These are phyloP conservation scores for Micronycteris hirsuta DNA, from an alignment of 2,113 vertebrate genomes.

Conservation along the genomic window DNA sequence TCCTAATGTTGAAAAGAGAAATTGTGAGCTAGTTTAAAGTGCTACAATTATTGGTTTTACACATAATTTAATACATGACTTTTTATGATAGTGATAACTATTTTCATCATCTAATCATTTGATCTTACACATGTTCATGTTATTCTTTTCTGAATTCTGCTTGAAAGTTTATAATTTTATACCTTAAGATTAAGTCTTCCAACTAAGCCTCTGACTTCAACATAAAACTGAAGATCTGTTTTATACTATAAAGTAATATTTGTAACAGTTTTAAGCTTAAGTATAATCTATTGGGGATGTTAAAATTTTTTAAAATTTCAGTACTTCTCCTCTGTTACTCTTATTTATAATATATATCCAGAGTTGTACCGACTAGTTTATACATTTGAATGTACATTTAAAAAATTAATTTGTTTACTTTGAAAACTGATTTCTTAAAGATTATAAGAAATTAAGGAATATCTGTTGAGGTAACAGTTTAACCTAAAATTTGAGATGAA, in stretches of 20 bases:
- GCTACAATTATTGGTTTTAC: neutral
- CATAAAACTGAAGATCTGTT: neutral
- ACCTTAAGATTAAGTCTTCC: neutral
- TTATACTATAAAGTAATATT: neutral
- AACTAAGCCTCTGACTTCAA: neutral
- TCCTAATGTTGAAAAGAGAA: constrained; percentile 26
- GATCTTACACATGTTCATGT: neutral
- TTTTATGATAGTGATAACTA: neutral
- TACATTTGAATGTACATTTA: neutral
- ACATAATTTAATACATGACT: neutral
- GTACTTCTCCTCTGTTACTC: neutral
- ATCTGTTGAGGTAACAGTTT: neutral
- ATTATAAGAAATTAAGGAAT: constrained; percentile 33
- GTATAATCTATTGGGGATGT: neutral
- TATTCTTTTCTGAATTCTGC: constrained; percentile 20
- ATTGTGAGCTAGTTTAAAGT: neutral
- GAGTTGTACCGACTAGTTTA: neutral
- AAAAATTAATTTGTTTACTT: neutral
- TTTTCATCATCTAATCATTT: neutral
- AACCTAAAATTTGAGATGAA: constrained; percentile 21
- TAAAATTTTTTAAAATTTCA: neutral
- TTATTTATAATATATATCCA: constrained; percentile 16
- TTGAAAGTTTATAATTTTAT: constrained; percentile 2
- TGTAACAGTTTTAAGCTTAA: neutral
- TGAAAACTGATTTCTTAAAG: neutral